phyloP scores from a whole-genome alignment of 2,113 vertebrate genomes.

The Cathartes aura region DNA sequence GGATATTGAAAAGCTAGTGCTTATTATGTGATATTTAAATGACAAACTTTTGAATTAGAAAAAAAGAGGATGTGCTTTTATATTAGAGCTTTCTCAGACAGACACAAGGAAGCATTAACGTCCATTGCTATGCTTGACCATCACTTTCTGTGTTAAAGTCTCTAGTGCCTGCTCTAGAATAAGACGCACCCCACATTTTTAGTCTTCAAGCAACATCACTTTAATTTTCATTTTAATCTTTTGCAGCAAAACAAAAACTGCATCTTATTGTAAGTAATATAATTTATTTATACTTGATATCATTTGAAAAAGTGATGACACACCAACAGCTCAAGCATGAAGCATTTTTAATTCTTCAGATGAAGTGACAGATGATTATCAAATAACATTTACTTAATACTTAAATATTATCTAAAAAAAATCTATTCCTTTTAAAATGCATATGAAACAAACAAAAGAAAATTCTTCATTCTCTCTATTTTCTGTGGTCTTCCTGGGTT shows the following conservation, averaged over 20 bases:
- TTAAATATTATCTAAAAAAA: not conserved
- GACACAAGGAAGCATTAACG: not conserved
- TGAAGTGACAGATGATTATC: slow-evolving; percentile 56
- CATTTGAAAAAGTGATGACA: slow-evolving; percentile 67
- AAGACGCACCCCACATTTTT: not conserved
- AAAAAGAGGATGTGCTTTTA: not conserved
- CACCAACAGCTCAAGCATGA: slow-evolving; percentile 68
- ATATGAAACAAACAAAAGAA: not conserved
- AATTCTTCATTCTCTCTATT: not conserved
- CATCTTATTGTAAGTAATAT: slow-evolving; percentile 73
- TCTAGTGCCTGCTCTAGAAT: not conserved
- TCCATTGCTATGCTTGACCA: not conserved
- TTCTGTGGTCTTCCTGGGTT: not conserved
- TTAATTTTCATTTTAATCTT: slow-evolving; percentile 48
- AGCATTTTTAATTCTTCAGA: slow-evolving; percentile 64
- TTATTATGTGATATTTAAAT: not conserved
- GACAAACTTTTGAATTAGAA: not conserved
- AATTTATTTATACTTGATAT: slow-evolving; percentile 76
- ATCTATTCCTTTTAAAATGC: not conserved
- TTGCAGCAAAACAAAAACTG: slow-evolving; percentile 73
- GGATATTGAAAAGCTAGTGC: not conserved
- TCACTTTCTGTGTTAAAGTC: not conserved
- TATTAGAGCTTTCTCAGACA: not conserved
- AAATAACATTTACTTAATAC: slow-evolving; percentile 41
- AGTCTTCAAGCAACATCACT: not conserved